Conservation (phyloP, 2,113 vertebrate species). For the Morone chrysops region DNA sequence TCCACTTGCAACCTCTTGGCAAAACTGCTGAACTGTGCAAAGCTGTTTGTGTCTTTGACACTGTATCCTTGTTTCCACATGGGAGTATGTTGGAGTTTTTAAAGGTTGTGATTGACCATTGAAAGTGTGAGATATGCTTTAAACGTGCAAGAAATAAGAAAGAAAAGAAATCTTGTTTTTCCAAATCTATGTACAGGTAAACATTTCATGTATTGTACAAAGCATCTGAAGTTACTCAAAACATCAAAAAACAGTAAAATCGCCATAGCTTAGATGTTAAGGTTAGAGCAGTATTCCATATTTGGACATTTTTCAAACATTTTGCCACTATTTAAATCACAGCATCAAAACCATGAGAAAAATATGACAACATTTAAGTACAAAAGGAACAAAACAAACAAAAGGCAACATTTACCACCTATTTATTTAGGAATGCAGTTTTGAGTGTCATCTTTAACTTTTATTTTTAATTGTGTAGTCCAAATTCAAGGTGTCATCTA, state of each 20-base stretch:
- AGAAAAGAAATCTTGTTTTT: no score
- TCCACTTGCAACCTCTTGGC: slow-evolving; percentile 9
- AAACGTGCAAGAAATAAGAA: background rate
- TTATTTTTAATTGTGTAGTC: background rate
- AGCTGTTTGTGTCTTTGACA: background rate
- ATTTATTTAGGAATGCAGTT: background rate
- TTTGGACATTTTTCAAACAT: background rate
- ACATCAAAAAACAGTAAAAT: background rate
- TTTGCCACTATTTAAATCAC: background rate
- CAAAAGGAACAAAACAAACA: background rate
- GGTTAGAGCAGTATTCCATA: background rate
- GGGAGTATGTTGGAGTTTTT: background rate
- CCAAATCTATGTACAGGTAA: background rate
- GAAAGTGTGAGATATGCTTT: background rate
- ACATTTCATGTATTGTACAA: background rate
- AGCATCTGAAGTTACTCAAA: background rate
- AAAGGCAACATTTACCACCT: background rate
- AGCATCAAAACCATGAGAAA: background rate
- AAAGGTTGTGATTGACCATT: slow-evolving; percentile 34
- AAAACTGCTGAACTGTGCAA: slow-evolving; percentile 41
- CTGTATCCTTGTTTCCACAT: background rate
- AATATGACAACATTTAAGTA: background rate
- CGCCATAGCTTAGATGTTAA: background rate
- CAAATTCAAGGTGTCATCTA: background rate
- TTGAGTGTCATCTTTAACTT: background rate